Conservation (phyloP, 2,113 vertebrate species). For the Neotoma lepida region DNA sequence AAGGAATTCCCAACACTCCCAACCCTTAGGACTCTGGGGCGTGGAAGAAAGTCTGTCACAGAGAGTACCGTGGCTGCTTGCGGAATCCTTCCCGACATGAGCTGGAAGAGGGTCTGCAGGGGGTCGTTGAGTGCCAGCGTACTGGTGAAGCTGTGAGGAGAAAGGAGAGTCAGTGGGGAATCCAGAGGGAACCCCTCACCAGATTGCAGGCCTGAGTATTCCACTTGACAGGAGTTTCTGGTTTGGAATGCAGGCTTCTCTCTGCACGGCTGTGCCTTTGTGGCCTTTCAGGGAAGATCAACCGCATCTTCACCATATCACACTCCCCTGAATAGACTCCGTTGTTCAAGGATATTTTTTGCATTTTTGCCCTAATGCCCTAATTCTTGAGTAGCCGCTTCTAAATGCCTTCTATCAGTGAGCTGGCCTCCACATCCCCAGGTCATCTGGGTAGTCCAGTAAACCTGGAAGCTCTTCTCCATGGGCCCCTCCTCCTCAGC, state of each 20-base stretch:
- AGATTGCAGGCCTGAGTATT: rapidly evolving
- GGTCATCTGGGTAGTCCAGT: background rate
- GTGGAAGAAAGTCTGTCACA: background rate
- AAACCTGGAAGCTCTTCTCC: background rate
- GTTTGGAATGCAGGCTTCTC: background rate
- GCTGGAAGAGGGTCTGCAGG: slow-evolving; percentile 94
- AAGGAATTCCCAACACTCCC: background rate
- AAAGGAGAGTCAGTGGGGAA: background rate
- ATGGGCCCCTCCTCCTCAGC: background rate
- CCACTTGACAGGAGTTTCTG: background rate
- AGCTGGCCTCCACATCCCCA: background rate
- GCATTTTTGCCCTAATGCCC: background rate
- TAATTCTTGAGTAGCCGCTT: background rate
- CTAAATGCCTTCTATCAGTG: background rate
- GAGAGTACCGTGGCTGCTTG: slow-evolving; percentile 88
- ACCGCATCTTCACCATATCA: background rate
- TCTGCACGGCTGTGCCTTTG: background rate
- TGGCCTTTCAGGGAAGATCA: background rate
- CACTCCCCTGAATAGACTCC: background rate
- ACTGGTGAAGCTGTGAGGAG: slow-evolving; percentile 90
- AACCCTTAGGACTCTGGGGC: background rate
- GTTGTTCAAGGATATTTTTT: background rate
- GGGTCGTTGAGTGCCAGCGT: slow-evolving; percentile 90
- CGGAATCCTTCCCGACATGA: slow-evolving; percentile 92
- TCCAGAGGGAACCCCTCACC: background rate